Evolutionary conservation across 2,113 vertebrate genomes (phyloP), one percentile per base, ranked within the genome.

Genomic region (Leptobrachium ailaonicum): DNA sequence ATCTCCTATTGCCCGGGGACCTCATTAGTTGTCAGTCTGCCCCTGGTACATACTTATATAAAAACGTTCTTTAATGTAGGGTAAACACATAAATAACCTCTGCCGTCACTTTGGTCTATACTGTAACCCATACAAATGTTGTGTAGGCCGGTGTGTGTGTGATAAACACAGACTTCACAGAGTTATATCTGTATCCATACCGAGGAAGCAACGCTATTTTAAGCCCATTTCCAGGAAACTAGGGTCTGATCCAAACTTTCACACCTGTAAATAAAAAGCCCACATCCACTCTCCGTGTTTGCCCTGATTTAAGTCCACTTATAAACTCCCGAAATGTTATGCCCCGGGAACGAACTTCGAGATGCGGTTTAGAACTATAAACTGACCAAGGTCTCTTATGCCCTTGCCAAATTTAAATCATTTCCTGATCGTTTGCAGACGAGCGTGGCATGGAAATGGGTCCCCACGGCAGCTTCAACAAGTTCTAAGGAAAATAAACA

Each of bases 141-240:
- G 66, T 69, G 53, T 8, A 70, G 53, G 71, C 79, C 74, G 47
- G 42, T 7, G 54, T 68, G 54, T 68, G 41, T 50, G 11, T 69
- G 79, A 81, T 81, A 81, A 81, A 75, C 77, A 79, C 77, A 79
- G 77, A 43, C 42, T 67, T n/a, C 1, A 42, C 53, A 14, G 41
- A 11, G 14, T 58, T 58, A 75, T 73, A 75, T 81, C 44, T 81
- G 64, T 81, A 75, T 63, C 68, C 79, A 42, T 69, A 47, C 71
- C 68, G 73, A 80, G 67, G 66, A 50, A 42, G 42, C 54, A 11
- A 54, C 53, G 69, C 79, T 81, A 81, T 75, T 81, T 81, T 81
- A 81, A 81, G 79, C 60, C 7, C 79, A 47, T 50, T 81, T 81
- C 79, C 79, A 75, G 79, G 79, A 81, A 81, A 53, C 14, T 56